phyloP scores from a whole-genome alignment of 2,888 invertebrate species.

The Helicoverpa assulta region DNA sequence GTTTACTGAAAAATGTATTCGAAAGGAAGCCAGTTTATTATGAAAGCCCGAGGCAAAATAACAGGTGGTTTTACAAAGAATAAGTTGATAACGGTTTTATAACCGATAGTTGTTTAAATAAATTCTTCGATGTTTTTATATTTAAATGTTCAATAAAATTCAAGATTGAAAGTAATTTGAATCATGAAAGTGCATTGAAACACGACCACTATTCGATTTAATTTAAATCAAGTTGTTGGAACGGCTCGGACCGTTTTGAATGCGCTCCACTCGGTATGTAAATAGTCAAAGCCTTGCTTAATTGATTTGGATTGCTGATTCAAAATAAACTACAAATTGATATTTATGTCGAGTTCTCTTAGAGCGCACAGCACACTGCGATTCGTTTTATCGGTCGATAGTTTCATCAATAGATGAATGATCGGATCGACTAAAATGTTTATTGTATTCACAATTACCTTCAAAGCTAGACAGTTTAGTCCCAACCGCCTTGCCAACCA shows the following conservation, averaged over 20 bases:
- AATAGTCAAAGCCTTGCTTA: slow-evolving; percentile 5
- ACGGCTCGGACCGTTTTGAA: slow-evolving; percentile 16
- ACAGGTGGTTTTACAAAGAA: slow-evolving; percentile 18
- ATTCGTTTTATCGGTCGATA: no score
- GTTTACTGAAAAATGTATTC: not conserved
- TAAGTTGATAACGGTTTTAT: slow-evolving; percentile 12
- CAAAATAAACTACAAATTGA: not conserved
- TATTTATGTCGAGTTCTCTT: not conserved
- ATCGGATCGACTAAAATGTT: no score
- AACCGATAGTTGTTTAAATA: slow-evolving; percentile 2
- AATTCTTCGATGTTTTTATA: slow-evolving; percentile 6
- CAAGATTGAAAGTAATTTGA: slow-evolving; percentile 16
- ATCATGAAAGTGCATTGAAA: slow-evolving; percentile 6
- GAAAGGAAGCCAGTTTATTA: not conserved
- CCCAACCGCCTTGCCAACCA: no score
- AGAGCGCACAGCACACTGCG: no score
- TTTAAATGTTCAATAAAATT: slow-evolving; percentile 16
- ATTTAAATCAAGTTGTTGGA: slow-evolving; percentile 20
- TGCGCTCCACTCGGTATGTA: slow-evolving; percentile 9
- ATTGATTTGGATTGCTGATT: slow-evolving; percentile 2
- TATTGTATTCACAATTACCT: no score
- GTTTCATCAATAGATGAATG: no score
- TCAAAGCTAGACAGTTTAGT: no score
- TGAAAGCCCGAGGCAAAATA: slow-evolving; percentile 6
- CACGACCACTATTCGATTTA: slow-evolving; percentile 31